Conservation (phyloP, 2,888 invertebrate genomes). For the Thelaira solivaga region DNA sequence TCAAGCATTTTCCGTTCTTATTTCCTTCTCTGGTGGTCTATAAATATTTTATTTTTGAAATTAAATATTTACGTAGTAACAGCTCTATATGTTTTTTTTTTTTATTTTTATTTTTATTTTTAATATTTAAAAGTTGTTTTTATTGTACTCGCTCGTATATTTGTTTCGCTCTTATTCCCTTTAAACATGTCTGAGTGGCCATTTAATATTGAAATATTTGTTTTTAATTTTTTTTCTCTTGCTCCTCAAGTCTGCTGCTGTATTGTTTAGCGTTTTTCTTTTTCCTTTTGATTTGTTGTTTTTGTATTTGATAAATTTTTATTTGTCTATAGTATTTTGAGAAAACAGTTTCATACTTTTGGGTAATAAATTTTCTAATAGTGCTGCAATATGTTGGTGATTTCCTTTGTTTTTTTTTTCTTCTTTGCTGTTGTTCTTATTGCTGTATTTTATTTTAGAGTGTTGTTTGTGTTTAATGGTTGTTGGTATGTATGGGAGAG, state of each 20-base stretch:
- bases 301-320: conserved; percentile 14
- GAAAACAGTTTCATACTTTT: conserved; percentile 15
- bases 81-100: no score
- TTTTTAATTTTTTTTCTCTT: conserved; percentile 50
- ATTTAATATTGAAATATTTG: conserved; percentile 61
- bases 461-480: conserved; percentile 6
- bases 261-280: no score
- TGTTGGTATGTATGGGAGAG: background rate
- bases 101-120: no score
- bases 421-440: background rate
- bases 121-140: background rate
- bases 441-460: background rate
- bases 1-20: conserved; percentile 12
- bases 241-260: no score
- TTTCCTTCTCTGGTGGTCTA: background rate
- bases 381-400: conserved; percentile 55
- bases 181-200: conserved; percentile 57
- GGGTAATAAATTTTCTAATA: conserved; percentile 56
- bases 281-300: background rate
- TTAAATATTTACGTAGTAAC: conserved; percentile 59
- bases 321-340: conserved; percentile 27
- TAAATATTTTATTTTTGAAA: conserved; percentile 57
- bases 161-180: conserved; percentile 13
- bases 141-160: conserved; percentile 15
- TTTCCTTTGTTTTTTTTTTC: background rate